Evolutionary conservation across 2,888 invertebrate species (phyloP), one percentile per base, ranked within the genome.

Genomic region (Frankliniella fusca): DNA sequence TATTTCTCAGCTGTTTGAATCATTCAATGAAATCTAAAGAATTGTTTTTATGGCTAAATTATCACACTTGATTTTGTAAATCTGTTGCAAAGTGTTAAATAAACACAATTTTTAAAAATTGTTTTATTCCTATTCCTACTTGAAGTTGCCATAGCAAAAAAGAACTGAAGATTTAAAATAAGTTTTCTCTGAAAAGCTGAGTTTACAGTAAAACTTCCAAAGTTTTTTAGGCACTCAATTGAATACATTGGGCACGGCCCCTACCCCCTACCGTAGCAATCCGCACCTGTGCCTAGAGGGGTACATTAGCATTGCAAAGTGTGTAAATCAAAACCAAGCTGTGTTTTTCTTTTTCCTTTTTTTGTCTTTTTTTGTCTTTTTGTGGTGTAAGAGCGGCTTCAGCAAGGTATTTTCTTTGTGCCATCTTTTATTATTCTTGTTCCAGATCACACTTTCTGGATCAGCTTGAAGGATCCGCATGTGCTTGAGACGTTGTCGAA

Each of bases 21-120:
- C 48, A 80, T 65, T 80, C 61, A 10, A 65, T 50, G 54, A 80
- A 80, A 18, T 80, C 38, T 54, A 20, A 65, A 18, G 80, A 12
- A n/a, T 49, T 65, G 28, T 80, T 70, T 70, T 70, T 27, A 27
- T 27, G 27, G 15, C 20, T 20, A 54, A 76, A 3, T 76, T 23
- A 27, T 12, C 27, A 27, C 70, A 23, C 11, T 76, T 54, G 27
- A 27, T 76, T 76, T 76, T 76, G 70, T 76, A 27, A 76, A 23
- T 27, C n/a, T 70, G 70, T 27, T 76, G 61, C 27, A 76, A 10
- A 7, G 27, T 76, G 23, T 76, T 76, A 7, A 76, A 76, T 76
- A 76, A 76, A 76, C 27, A n/a, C 70, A 27, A 10, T 76, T 76
- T 76, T 76, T 76, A 23, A 76, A 23, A 70, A 76, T 5, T 27